Evolutionary conservation across 2,888 invertebrate genomes (phyloP).

Genomic region (Poecilus cupreus): DNA sequence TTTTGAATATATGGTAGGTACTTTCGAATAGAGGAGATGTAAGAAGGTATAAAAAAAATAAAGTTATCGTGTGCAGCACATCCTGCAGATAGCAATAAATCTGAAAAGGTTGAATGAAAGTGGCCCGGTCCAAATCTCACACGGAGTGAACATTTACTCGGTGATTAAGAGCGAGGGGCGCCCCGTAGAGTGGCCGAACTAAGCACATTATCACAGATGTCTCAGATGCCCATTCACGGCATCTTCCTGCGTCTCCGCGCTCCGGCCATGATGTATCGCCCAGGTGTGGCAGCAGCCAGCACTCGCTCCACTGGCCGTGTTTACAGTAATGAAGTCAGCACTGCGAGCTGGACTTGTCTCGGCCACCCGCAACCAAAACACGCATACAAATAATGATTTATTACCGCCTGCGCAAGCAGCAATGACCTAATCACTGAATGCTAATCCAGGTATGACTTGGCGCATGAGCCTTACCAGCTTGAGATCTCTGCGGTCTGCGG

Average conservation of each 20-base stretch:
- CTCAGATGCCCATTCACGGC: constrained; percentile 51
- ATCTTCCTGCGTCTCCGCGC: constrained; percentile 2
- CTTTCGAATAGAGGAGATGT: too few relatives aligned
- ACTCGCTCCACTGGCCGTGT: constrained; percentile 59
- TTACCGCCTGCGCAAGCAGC: constrained; percentile 61
- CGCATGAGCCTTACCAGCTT: constrained; percentile 6
- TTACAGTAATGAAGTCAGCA: constrained; percentile 70
- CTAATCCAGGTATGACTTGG: constrained; percentile 49
- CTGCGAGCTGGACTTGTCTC: constrained; percentile 67
- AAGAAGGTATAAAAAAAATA: too few relatives aligned
- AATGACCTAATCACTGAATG: constrained; percentile 56
- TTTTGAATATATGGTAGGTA: too few relatives aligned
- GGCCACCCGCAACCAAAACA: constrained; percentile 70
- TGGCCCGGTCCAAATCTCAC: background rate
- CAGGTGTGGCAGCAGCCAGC: constrained; percentile 36
- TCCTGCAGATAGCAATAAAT: constrained; percentile 3
- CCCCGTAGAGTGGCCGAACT: constrained; percentile 61
- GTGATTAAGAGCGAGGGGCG: constrained; percentile 44
- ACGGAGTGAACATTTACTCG: constrained; percentile 19
- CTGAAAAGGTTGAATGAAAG: background rate
- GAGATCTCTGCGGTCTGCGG: background rate
- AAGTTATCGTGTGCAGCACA: background rate
- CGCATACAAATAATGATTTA: constrained; percentile 69
- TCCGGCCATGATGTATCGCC: constrained; percentile 46
- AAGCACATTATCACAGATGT: constrained; percentile 63